Evolutionary conservation across 2,888 invertebrate genomes (phyloP), one percentile per base, ranked within the genome.

Genomic region (Dermolepida albohirtum): DNA sequence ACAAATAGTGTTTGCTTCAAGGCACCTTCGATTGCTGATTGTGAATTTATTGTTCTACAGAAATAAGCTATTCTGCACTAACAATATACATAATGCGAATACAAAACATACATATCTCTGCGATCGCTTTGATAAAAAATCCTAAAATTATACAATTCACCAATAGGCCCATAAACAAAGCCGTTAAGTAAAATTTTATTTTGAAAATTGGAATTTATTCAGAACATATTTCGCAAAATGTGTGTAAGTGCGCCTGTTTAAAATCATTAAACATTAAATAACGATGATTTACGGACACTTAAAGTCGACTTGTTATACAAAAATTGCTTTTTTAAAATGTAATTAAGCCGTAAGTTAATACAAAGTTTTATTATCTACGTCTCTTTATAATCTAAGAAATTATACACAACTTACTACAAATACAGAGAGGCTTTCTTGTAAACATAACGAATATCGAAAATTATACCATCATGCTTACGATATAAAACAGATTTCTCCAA

Each of bases 211-310:
- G 6, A 34, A 7, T 34, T 34, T 34, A 34, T 34, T 34, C 34
- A 6, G 1, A 34, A 34, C 22, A 11, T 17, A 5, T 16, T 17
- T 43, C 22, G 27, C 17, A 44, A 43, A 59, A 44, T 47, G 14
- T 44, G 44, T 29, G 29, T 29, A 59, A 6, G 44, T 59, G 14
- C 44, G 29, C 12, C 29, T 59, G 59, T 47, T 59, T 44, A 47
- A 59, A 59, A 44, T 55, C 12, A 22, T 44, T 34, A 34, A 43
- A 57, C 57, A 27, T 44, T 59, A 59, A 44, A 59, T 34, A 34
- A 34, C 12, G 27, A 44, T 59, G 59, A 59, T 59, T 59, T 59
- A 59, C 44, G 59, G 29, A 29, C 29, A 27, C 29, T 59, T 44
- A 59, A 44, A 7, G 59, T 59, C 29, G 14, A 59, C 29, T 59